phyloP scores from a whole-genome alignment of 2,797 vertebrate genomes.

The Neopelma chrysocephalum region DNA sequence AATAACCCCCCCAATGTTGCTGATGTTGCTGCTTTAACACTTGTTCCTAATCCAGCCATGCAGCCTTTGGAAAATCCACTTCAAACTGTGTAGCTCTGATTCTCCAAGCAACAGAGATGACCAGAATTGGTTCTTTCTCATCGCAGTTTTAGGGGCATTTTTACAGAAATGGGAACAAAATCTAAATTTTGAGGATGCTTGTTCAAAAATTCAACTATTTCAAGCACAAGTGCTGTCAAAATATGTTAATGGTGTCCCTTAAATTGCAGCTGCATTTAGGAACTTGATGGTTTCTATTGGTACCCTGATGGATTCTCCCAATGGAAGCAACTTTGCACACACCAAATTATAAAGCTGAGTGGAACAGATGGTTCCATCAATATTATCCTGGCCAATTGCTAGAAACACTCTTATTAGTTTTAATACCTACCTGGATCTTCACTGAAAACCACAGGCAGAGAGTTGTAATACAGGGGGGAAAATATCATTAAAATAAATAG shows the following conservation, averaged over 20 bases:
- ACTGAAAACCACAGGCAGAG: neutral
- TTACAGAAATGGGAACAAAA: neutral
- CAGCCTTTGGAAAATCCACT: neutral
- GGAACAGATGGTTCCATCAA: conserved; percentile 1
- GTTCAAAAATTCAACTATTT: neutral
- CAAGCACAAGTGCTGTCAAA: neutral
- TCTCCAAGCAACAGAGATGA: too few relatives aligned
- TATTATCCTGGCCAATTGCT: neutral
- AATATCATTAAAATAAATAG: conserved; percentile 19
- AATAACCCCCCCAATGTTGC: neutral
- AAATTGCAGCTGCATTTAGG: neutral
- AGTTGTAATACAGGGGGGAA: neutral
- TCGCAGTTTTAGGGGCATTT: neutral
- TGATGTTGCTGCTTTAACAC: neutral
- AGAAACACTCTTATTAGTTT: conserved; percentile 2
- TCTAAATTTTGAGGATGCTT: neutral
- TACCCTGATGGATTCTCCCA: neutral
- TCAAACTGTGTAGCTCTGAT: neutral
- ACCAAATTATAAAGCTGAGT: neutral
- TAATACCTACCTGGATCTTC: neutral
- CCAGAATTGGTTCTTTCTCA: neutral
- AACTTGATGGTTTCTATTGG: neutral
- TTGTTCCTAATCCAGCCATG: neutral
- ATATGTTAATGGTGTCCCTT: neutral
- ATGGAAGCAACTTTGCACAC: neutral